Percentiles rank a stretch among this genome's conserved stretches.
Evolutionary conservation across 2,797 vertebrate genomes (phyloP).

Genomic region (Cyprinodon diabolis): DNA sequence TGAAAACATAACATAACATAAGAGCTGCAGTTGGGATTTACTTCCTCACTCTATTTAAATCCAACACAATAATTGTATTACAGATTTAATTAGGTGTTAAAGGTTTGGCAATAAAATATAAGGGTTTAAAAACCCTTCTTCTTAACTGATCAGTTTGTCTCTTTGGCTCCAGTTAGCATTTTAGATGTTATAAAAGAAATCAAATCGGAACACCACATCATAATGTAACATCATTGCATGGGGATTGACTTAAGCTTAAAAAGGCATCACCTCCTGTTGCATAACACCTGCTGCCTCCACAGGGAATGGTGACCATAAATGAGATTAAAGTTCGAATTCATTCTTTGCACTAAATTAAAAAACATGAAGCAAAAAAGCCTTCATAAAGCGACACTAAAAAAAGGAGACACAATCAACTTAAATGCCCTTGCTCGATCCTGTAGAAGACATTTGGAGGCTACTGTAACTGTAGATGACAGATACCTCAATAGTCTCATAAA

Average conservation of each 20-base stretch:
- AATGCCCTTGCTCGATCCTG: background rate
- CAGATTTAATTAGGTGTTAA: background rate
- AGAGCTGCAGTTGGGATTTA: background rate
- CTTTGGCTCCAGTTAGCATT: background rate
- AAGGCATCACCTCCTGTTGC: background rate
- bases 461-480: too few relatives aligned
- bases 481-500: too few relatives aligned
- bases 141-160: background rate
- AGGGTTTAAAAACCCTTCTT: background rate
- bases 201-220: background rate
- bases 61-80: background rate
- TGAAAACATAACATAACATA: background rate
- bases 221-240: background rate
- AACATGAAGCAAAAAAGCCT: background rate
- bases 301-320: background rate
- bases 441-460: background rate
- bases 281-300: constrained; percentile 9
- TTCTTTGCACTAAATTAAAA: background rate
- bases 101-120: background rate
- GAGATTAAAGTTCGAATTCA: background rate
- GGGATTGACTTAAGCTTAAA: constrained; percentile 1
- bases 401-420: background rate
- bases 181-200: background rate
- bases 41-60: background rate
- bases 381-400: background rate